Base-by-base conservation (phyloP, 2,888 invertebrate genomes). In the Cephus rjabovi region DNA sequence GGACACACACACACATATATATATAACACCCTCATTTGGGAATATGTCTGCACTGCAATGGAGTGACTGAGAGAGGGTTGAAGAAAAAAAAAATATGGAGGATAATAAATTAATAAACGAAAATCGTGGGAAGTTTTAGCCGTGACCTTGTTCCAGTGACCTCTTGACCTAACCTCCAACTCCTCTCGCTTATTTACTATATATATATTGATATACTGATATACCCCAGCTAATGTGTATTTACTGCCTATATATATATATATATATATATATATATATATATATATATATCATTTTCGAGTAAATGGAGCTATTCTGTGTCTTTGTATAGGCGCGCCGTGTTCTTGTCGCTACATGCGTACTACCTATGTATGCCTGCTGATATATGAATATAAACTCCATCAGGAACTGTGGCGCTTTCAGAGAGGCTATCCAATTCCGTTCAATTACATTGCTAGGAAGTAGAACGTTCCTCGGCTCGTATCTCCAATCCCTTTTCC, bases 111-210 rank as follows among this genome's bases (percentile, higher is more conserved):
- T 83, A 74, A 74, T 35, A 74, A 74, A 37, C 3, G 74, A 15
- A 34, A 74, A 35, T 15, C 35, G 30, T 30, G 23, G 37, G 30
- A 23, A 9, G 1, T 56, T 56, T 56, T 56, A 23, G 74, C 33
- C 56, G 79, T 80, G 85, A 86, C 88, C 88, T 86, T 87, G 88
- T 83, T 81, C 88, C 84, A 85, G 84, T 88, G 83, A 83, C 88
- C 88, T 85, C 84, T 86, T 85, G 87, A 87, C 87, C 86, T 77
- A 83, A 77, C 76, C 35, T 73, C 33, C 23, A 23, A 56, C 56
- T 56, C 1, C 56, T 56, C 6, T 9, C 23, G 56, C 23, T 23
- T 23, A 56, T 56, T 23, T 9, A 2, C 56, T 56, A 2, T 31
- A 71, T 30, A 33, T 33, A 33, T 33, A 33, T 33, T 33, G 33